These are phyloP conservation scores for Lucilia cuprina DNA, from an alignment of 1,140 invertebrate genomes.

Conservation along the genomic window DNA sequence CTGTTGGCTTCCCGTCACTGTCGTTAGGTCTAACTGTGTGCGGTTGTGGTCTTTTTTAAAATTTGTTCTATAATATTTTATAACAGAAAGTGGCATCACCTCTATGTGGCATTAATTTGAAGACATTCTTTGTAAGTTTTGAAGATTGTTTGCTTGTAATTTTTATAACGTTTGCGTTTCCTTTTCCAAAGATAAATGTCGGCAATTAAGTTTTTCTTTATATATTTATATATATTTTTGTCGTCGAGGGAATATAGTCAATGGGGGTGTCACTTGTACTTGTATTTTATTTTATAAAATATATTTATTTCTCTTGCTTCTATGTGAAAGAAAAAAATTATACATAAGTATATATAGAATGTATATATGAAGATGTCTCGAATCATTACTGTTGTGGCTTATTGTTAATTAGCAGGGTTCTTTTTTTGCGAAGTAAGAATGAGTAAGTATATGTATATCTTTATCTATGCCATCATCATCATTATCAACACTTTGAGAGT, in stretches of 20 bases:
- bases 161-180: constrained; percentile 18
- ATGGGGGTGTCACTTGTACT: not conserved
- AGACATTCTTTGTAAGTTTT: constrained; percentile 2
- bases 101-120: not conserved
- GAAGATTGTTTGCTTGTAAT: constrained; percentile 11
- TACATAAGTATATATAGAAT: no score
- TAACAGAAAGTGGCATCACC: not conserved
- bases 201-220: constrained; percentile 25
- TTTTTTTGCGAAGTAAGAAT: not conserved
- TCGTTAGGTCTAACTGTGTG: not conserved
- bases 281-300: not conserved
- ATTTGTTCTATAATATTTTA: not conserved
- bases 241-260: no score
- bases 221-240: no score
- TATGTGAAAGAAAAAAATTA: not conserved
- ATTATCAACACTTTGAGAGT: not conserved
- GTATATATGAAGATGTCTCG: no score
- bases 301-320: not conserved
- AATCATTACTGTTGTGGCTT: constrained; percentile 10
- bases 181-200: constrained; percentile 26
- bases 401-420: constrained; percentile 8
- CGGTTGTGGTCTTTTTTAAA: not conserved
- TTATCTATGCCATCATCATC: not conserved
- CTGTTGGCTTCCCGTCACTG: not conserved
- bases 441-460: not conserved